Evolutionary conservation across 2,888 invertebrate species (phyloP).

Genomic region (Cyclophora albipunctata): DNA sequence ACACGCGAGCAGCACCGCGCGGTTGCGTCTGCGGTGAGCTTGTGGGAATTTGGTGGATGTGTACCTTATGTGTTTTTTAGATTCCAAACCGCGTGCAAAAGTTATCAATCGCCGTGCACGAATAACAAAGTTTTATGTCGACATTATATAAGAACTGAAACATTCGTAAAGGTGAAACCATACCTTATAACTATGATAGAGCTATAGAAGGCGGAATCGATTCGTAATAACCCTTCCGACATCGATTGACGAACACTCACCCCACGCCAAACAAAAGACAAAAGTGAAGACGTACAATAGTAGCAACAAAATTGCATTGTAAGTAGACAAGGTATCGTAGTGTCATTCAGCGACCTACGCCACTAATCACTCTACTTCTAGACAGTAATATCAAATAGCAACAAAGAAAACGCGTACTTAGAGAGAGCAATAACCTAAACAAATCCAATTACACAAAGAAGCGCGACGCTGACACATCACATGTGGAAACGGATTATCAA

Average conservation of each 20-base stretch:
- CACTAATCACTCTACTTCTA: neutral
- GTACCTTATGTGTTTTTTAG: too few species aligned
- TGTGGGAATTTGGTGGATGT: too few species aligned
- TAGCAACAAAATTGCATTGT: too few species aligned
- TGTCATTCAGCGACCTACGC: neutral
- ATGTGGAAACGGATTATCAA: constrained; percentile 39
- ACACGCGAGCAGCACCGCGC: too few species aligned
- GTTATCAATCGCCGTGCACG: too few species aligned
- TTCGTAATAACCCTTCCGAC: neutral
- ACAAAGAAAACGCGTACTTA: constrained; percentile 14
- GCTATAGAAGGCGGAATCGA: too few species aligned
- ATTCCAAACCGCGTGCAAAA: too few species aligned
- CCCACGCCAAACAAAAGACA: neutral
- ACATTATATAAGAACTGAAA: too few species aligned
- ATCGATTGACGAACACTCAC: neutral
- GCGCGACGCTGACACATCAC: constrained; percentile 35
- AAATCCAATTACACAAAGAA: constrained; percentile 52
- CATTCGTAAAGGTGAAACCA: too few species aligned
- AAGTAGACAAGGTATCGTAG: neutral
- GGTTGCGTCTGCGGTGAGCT: too few species aligned
- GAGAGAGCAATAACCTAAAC: constrained; percentile 39
- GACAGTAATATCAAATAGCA: constrained; percentile 18
- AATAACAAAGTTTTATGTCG: too few species aligned
- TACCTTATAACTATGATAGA: too few species aligned
- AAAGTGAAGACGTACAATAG: neutral